Percentiles rank a stretch among this genome's conserved stretches.
Evolutionary conservation across 1,140 invertebrate genomes (phyloP).

Genomic region (Sminthurinus signatus): DNA sequence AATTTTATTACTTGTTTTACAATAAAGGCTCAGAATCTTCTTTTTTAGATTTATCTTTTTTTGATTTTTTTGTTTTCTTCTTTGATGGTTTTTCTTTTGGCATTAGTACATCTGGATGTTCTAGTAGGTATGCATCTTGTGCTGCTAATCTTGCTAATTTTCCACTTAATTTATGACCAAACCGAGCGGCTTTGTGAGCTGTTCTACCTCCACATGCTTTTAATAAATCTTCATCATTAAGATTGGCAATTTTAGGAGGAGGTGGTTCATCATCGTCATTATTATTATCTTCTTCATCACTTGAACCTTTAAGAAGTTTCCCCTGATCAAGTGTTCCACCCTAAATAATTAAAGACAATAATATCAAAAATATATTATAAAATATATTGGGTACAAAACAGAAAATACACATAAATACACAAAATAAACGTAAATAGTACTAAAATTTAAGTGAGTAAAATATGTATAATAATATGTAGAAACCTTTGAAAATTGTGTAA

Average conservation of each 20-base stretch:
- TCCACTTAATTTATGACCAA: conserved; percentile 36
- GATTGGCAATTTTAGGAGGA: background rate
- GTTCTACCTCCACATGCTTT: conserved; percentile 39
- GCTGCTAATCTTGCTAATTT: conserved; percentile 39
- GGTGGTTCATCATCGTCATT: background rate
- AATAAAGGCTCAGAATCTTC: too few species aligned
- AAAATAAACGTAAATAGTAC: too few species aligned
- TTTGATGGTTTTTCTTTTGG: background rate
- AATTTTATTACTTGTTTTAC: too few species aligned
- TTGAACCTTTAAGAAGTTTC: conserved; percentile 13
- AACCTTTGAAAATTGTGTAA: conserved; percentile 36
- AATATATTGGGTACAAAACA: too few species aligned
- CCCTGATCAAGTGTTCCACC: conserved; percentile 34
- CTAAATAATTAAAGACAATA: conserved; percentile 12
- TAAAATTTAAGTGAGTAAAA: too few species aligned
- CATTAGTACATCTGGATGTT: background rate
- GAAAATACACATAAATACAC: too few species aligned
- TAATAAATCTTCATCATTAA: conserved; percentile 36
- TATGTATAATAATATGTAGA: background rate
- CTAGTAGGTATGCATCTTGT: conserved; percentile 25
- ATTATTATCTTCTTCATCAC: background rate
- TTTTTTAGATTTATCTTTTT: conserved; percentile 4
- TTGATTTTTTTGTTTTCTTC: background rate
- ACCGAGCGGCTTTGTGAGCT: conserved; percentile 38
- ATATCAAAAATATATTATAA: too few species aligned